These are phyloP conservation scores for Phrynocephalus guinanensis DNA, from an alignment of 2,797 vertebrate species.

Conservation along the genomic window DNA sequence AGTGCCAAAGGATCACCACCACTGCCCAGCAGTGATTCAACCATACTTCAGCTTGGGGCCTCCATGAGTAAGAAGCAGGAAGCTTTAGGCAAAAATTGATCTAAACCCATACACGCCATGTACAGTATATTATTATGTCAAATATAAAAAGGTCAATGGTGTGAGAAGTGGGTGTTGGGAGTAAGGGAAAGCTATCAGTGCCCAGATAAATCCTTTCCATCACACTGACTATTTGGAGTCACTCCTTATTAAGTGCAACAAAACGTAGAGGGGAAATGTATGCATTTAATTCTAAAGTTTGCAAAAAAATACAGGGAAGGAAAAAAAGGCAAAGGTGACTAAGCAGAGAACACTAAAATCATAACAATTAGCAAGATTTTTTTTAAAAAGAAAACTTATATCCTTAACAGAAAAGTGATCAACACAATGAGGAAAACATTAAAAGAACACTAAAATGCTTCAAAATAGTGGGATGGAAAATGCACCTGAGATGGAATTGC, in stretches of 20 bases:
- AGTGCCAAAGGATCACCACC: no score
- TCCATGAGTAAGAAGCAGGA: no score
- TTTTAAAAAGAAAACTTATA: constrained; percentile 25
- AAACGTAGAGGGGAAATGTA: constrained; percentile 21
- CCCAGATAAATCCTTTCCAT: neutral
- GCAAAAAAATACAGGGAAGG: constrained; percentile 44
- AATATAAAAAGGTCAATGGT: neutral
- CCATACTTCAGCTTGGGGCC: no score
- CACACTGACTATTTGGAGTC: neutral
- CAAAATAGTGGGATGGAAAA: constrained; percentile 72
- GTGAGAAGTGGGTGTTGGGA: neutral
- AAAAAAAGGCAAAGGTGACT: constrained; percentile 56
- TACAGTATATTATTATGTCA: neutral
- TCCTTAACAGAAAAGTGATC: constrained; percentile 10
- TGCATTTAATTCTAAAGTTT: constrained; percentile 47
- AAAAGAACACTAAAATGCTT: constrained; percentile 45
- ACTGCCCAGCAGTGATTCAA: no score
- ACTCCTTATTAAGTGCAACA: neutral
- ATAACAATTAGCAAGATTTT: constrained; percentile 44
- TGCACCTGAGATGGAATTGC: constrained; percentile 80
- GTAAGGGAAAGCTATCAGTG: neutral
- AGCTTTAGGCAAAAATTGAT: neutral
- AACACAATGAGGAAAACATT: constrained; percentile 18
- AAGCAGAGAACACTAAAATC: constrained; percentile 53
- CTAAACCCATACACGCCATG: neutral